Base-by-base conservation (phyloP, 2,113 vertebrate genomes). In the Chaetops frenatus region DNA sequence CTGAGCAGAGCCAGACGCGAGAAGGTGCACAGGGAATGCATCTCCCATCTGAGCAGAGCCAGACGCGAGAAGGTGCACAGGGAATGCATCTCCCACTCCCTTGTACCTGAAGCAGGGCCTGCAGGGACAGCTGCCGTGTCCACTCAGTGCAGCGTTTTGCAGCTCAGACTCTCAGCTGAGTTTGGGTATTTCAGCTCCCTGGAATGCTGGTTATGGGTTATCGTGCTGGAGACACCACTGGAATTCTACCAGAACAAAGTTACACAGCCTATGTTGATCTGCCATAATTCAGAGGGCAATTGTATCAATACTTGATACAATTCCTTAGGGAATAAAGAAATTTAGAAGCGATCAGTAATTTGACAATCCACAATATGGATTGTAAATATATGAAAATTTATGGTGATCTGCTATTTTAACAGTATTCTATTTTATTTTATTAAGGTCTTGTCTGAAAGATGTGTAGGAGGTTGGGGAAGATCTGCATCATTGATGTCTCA, bases 231-330 rank as follows among this genome's bases (percentile, higher is more conserved):
- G 33, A 8, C 8, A 11, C 28, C 10, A 2, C 35, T 64, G 56
- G 22, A 16, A 21, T 81, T 81, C 78, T 44, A 21, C 7, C 47
- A 4, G 19, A 36, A 6, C 10, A 28, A 38, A 56, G 58, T 44
- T 1, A 2, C 7, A 2, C 19, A 54, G 33, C 25, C 8, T 58
- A 0, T 50, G 12, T 10, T 11, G 12, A 80, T 50, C 25, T 5
- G 4, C 22, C 8, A 35, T 38, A 22, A 47, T n/a, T 79, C 11
- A 16, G 62, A 54, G 15, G 4, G 15, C 8, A 5, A 2, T n/a
- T n/a, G n/a, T n/a, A 2, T 10, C 36, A 86, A 48, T 23, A 7
- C 33, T 36, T 70, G 15, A 23, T 19, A 4, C 12, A 2, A 51
- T 85, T 70, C 79, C 12, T 66, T 66, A 22, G 5, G 23, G 36